Percentiles rank a stretch among this genome's conserved stretches.
Conservation (phyloP, 2,888 invertebrate genomes). For the Hecatera dysodea region DNA sequence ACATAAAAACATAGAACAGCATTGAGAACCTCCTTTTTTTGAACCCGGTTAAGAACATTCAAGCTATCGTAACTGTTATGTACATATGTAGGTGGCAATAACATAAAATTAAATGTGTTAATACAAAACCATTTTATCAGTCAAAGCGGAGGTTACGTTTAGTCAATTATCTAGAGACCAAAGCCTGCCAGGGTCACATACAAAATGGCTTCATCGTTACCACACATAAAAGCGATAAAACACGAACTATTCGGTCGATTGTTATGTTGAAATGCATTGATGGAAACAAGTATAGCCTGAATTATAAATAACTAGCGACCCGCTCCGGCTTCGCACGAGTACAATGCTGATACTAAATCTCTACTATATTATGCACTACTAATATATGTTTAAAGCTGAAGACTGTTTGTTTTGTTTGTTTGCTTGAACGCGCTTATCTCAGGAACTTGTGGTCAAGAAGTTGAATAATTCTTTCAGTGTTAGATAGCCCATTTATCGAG, state of each 20-base stretch:
- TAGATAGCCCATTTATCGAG: too few relatives aligned
- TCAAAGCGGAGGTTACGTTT: conserved; percentile 34
- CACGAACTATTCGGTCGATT: conserved; percentile 31
- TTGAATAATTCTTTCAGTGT: too few relatives aligned
- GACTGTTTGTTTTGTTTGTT: too few relatives aligned
- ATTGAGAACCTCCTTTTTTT: too few relatives aligned
- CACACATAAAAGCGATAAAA: conserved; percentile 45
- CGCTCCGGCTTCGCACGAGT: too few relatives aligned
- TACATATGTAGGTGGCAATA: conserved; percentile 17
- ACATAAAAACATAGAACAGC: too few relatives aligned
- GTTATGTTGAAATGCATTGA: conserved; percentile 23
- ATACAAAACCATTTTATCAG: conserved; percentile 44
- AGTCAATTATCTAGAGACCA: conserved; percentile 46
- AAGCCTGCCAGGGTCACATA: conserved; percentile 38
- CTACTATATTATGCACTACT: too few relatives aligned
- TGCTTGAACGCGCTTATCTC: too few relatives aligned
- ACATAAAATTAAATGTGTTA: conserved; percentile 27
- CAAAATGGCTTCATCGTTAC: conserved; percentile 33
- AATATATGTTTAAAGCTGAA: too few relatives aligned
- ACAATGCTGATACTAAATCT: too few relatives aligned
- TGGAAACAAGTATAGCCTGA: conserved; percentile 2
- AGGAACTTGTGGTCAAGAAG: too few relatives aligned
- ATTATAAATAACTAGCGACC: neutral
- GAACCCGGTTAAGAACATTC: neutral
- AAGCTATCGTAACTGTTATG: neutral